phyloP scores from a whole-genome alignment of 2,888 invertebrate genomes.

The Drosophila hamatofila region DNA sequence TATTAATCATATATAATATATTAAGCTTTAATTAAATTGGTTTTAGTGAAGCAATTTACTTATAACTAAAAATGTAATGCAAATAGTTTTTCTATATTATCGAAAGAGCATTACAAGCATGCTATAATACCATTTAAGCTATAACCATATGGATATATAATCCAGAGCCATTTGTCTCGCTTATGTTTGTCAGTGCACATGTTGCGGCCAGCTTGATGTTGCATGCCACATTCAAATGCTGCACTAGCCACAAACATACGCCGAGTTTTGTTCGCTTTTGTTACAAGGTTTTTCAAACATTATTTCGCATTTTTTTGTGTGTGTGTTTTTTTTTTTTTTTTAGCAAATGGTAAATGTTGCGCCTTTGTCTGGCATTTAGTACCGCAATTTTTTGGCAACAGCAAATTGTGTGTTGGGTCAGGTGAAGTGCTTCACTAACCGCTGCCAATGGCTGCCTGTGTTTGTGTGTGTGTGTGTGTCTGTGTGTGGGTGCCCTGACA shows the following conservation, averaged over 20 bases:
- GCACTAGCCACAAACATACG: conserved; percentile 32
- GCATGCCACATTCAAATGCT: conserved; percentile 54
- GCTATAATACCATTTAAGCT: not conserved
- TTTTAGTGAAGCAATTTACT: no score
- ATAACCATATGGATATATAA: not conserved
- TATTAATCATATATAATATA: no score
- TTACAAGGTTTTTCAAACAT: conserved; percentile 3
- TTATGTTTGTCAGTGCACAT: conserved; percentile 29
- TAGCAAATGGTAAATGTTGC: conserved; percentile 29
- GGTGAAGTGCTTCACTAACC: conserved; percentile 21
- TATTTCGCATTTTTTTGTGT: not conserved
- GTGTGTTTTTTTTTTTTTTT: conserved; percentile 17
- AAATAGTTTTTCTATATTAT: not conserved
- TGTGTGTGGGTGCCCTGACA: conserved; percentile 29
- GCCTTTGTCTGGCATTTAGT: conserved; percentile 52
- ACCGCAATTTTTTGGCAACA: conserved; percentile 55
- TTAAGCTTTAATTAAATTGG: no score
- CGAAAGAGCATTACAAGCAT: not conserved
- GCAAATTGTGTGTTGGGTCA: conserved; percentile 51
- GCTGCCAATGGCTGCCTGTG: not conserved
- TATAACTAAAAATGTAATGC: not conserved
- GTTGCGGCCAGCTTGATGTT: conserved; percentile 16
- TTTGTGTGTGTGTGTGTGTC: not conserved
- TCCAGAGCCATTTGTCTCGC: conserved; percentile 1
- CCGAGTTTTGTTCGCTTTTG: conserved; percentile 16